A percentile compares a stretch with the other conserved stretches of the same genome.
These are phyloP conservation scores for Anorthoa munda DNA, from an alignment of 2,888 invertebrate species.

Conservation along the genomic window DNA sequence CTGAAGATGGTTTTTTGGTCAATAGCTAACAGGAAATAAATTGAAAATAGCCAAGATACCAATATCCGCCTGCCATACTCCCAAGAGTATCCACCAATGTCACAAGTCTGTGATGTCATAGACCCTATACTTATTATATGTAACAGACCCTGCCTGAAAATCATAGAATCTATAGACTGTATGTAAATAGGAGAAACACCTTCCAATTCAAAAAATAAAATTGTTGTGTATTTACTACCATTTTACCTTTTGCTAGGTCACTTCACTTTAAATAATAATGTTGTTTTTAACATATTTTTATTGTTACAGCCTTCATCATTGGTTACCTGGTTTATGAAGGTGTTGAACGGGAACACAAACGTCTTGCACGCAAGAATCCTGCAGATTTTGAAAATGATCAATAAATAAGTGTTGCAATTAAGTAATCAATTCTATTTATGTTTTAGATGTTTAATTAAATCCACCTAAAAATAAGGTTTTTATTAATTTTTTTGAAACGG, in stretches of 20 bases:
- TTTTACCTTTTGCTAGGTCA: not conserved
- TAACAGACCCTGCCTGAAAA: not conserved
- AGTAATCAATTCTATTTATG: constrained; percentile 55
- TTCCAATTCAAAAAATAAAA: not conserved
- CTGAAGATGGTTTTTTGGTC: not conserved
- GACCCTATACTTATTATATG: not conserved
- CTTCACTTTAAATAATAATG: not conserved
- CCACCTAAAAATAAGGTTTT: not conserved
- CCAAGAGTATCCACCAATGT: not conserved
- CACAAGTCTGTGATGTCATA: not conserved
- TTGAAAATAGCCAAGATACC: not conserved
- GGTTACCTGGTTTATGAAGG: constrained; percentile 92
- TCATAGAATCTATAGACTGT: not conserved
- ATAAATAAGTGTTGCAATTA: constrained; percentile 70
- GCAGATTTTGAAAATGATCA: constrained; percentile 93
- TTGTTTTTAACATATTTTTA: not conserved
- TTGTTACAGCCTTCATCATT: constrained; percentile 91
- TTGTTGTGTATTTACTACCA: too few relatives aligned
- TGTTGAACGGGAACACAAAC: constrained; percentile 90
- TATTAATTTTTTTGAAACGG: constrained; percentile 13
- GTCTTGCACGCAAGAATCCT: constrained; percentile 92
- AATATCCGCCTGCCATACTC: too few relatives aligned
- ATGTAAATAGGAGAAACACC: not conserved
- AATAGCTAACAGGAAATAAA: not conserved
- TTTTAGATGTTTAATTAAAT: constrained; percentile 64